These are phyloP conservation scores for Sebastes melanostomus DNA, from an alignment of 2,797 vertebrate genomes.

Conservation along the genomic window DNA sequence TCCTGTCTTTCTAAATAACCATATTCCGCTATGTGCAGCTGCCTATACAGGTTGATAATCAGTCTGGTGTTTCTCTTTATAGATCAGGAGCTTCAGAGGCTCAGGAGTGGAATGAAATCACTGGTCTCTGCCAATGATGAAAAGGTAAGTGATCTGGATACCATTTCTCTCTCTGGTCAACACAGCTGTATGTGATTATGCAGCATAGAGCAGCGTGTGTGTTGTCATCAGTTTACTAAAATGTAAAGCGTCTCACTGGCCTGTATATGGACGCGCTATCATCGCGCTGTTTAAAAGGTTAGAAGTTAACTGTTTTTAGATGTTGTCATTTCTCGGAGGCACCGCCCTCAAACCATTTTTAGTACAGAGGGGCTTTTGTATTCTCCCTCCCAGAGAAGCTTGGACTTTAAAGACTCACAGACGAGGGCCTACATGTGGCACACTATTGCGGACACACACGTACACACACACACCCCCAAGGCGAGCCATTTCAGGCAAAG, in stretches of 20 bases:
- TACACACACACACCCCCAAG: conserved; percentile 40
- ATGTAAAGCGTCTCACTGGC: conserved; percentile 1
- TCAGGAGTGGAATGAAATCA: conserved; percentile 91
- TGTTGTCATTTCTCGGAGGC: conserved; percentile 39
- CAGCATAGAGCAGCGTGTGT: neutral
- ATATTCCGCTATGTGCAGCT: neutral
- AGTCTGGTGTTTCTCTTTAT: conserved; percentile 53
- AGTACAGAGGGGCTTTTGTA: conserved; percentile 77
- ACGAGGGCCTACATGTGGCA: conserved; percentile 57
- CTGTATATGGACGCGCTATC: conserved; percentile 6
- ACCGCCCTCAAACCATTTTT: conserved; percentile 54
- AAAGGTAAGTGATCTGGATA: conserved; percentile 84
- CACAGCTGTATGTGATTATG: conserved; percentile 33
- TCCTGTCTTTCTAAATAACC: conserved; percentile 6
- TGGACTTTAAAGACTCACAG: conserved; percentile 69
- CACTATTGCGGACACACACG: conserved; percentile 43
- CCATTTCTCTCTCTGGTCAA: neutral
- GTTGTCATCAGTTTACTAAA: conserved; percentile 18
- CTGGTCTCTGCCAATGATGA: conserved; percentile 90
- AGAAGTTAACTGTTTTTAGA: conserved; percentile 47
- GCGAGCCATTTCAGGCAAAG: conserved; percentile 73
- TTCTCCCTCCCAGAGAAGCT: conserved; percentile 42
- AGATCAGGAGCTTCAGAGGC: conserved; percentile 92
- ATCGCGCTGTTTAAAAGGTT: conserved; percentile 34
- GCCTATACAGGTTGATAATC: conserved; percentile 21